phyloP scores from a whole-genome alignment of 2,888 invertebrate species.

The Drosophila gaucha region DNA sequence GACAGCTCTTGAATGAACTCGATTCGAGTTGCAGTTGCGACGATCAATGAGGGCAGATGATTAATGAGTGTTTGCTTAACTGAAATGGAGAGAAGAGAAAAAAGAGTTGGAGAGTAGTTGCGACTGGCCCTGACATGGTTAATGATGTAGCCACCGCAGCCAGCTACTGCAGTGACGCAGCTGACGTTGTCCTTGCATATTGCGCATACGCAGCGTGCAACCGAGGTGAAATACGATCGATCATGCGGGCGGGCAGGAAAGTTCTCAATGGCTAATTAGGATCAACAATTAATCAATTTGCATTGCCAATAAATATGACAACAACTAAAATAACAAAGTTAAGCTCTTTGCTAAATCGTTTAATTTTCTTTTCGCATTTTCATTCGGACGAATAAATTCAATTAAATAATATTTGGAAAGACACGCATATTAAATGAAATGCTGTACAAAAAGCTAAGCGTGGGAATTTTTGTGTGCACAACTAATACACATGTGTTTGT shows the following conservation, averaged over 20 bases:
- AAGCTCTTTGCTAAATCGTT: conserved; percentile 64
- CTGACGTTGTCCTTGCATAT: conserved; percentile 49
- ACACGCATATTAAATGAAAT: conserved; percentile 51
- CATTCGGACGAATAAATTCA: conserved; percentile 70
- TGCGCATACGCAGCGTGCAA: conserved; percentile 53
- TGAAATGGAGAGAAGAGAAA: neutral
- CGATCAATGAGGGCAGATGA: conserved; percentile 50
- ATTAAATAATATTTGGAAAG: conserved; percentile 66
- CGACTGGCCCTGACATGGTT: conserved; percentile 53
- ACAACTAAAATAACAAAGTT: conserved; percentile 3
- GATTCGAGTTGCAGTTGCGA: conserved; percentile 32
- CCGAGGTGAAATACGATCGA: conserved; percentile 18
- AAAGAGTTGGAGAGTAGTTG: neutral
- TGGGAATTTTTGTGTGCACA: conserved; percentile 70
- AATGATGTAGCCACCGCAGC: conserved; percentile 24
- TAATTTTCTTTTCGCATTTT: conserved; percentile 59
- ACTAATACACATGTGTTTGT: conserved; percentile 39
- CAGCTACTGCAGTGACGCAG: conserved; percentile 46
- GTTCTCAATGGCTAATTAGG: conserved; percentile 41
- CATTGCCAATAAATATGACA: conserved; percentile 77
- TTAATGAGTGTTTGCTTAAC: conserved; percentile 45
- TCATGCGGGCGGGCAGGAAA: conserved; percentile 30
- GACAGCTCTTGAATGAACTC: conserved; percentile 64
- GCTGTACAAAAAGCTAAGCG: conserved; percentile 57
- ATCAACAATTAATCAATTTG: conserved; percentile 73